These are phyloP conservation scores for Cheilosia scutellata DNA, from an alignment of 2,888 invertebrate genomes.

Conservation along the genomic window DNA sequence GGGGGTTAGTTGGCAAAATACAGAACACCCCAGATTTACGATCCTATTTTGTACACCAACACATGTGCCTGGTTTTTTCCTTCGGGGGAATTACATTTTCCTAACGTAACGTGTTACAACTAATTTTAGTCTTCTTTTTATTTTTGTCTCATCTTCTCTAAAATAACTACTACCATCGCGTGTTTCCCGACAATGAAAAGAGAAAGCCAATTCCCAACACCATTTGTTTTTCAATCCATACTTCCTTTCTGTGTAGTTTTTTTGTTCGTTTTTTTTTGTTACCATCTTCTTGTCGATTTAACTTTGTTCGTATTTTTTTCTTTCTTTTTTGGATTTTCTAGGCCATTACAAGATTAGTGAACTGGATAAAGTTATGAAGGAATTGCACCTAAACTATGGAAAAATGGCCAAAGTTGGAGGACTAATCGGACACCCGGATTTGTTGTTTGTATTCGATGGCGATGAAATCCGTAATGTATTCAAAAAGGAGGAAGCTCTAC, in stretches of 20 bases:
- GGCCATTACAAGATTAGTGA: constrained; percentile 86
- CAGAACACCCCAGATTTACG: background rate
- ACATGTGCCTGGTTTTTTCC: background rate
- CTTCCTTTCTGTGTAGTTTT: background rate
- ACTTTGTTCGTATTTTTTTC: background rate
- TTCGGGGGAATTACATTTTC: constrained; percentile 19
- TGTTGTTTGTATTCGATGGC: constrained; percentile 90
- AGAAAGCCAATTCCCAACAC: constrained; percentile 29
- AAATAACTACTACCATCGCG: constrained; percentile 34
- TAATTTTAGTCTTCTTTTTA: background rate
- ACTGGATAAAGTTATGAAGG: constrained; percentile 86
- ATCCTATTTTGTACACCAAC: constrained; percentile 8
- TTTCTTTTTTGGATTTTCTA: constrained; percentile 77
- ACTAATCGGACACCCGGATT: constrained; percentile 90
- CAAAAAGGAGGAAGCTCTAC: constrained; percentile 88
- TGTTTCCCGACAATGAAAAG: constrained; percentile 43
- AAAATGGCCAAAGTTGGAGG: constrained; percentile 88
- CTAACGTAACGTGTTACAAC: constrained; percentile 17
- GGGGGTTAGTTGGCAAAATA: background rate
- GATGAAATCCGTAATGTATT: constrained; percentile 90
- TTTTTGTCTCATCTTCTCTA: background rate
- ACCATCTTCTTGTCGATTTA: constrained; percentile 4
- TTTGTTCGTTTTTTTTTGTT: background rate
- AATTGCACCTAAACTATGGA: constrained; percentile 85
- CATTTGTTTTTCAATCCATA: constrained; percentile 24